phyloP scores from a whole-genome alignment of 2,113 vertebrate genomes.

The Periophthalmus modestus region DNA sequence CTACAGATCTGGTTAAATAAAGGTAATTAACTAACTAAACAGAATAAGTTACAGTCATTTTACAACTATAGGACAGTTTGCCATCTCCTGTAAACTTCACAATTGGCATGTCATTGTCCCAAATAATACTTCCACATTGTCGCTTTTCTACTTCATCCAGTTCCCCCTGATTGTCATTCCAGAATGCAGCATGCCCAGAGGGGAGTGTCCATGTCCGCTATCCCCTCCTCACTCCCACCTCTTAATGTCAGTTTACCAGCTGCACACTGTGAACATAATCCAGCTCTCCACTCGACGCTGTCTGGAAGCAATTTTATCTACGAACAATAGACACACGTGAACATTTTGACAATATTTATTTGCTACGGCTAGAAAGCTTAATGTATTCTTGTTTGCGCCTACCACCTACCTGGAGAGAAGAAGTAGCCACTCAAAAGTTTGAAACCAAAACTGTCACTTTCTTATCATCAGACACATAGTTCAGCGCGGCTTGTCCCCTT shows the following conservation, averaged over 20 bases:
- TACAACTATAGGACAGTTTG: no score
- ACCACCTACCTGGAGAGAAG: not conserved
- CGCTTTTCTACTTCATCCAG: not conserved
- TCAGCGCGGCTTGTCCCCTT: slow-evolving; percentile 21
- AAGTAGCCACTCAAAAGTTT: slow-evolving; percentile 15
- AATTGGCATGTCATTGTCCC: not conserved
- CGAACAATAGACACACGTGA: not conserved
- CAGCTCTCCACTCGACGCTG: not conserved
- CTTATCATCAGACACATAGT: slow-evolving; percentile 18
- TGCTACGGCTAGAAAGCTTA: not conserved
- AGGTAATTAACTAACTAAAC: no score
- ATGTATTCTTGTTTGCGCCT: not conserved
- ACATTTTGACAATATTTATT: not conserved
- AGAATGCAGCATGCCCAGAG: not conserved
- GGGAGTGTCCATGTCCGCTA: not conserved
- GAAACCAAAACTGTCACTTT: not conserved
- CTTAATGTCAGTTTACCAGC: not conserved
- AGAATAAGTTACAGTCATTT: no score
- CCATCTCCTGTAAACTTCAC: not conserved
- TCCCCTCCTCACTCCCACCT: not conserved
- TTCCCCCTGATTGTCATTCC: not conserved
- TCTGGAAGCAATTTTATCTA: not conserved
- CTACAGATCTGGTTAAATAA: no score
- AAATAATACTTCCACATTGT: not conserved
- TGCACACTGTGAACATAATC: not conserved